phyloP scores from a whole-genome alignment of 1,140 invertebrate genomes.

The Halictus rubicundus region DNA sequence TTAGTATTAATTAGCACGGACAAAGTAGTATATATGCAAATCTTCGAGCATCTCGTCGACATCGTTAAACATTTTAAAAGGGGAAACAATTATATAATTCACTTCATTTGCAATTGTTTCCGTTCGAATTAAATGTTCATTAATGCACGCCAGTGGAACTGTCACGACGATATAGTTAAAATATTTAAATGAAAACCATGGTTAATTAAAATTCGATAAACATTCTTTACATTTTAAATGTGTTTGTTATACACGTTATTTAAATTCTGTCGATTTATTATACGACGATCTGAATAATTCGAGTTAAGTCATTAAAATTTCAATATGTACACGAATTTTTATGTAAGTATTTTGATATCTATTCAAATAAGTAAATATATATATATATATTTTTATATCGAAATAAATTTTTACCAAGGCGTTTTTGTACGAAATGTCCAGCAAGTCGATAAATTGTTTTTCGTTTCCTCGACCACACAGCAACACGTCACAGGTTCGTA shows the following conservation, averaged over 20 bases:
- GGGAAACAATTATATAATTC: neutral
- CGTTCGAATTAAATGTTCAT: neutral
- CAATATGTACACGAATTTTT: no score
- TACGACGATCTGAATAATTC: neutral
- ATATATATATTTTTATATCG: no score
- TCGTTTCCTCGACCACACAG: constrained; percentile 40
- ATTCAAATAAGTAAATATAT: no score
- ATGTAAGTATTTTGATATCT: no score
- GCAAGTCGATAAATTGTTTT: neutral
- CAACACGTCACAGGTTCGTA: constrained; percentile 47
- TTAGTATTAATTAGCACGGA: neutral
- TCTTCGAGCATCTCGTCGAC: no score
- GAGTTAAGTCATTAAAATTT: no score
- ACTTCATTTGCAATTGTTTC: neutral
- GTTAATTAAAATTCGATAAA: neutral
- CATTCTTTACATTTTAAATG: neutral
- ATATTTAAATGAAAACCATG: neutral
- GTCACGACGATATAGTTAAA: neutral
- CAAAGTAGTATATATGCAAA: neutral
- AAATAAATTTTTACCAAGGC: neutral
- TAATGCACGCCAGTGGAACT: neutral
- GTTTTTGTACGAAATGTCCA: neutral
- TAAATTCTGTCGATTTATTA: neutral
- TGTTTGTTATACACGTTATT: neutral
- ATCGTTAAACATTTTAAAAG: no score